These are phyloP conservation scores for Prenolepis imparis DNA, from an alignment of 2,888 invertebrate genomes.

Conservation along the genomic window DNA sequence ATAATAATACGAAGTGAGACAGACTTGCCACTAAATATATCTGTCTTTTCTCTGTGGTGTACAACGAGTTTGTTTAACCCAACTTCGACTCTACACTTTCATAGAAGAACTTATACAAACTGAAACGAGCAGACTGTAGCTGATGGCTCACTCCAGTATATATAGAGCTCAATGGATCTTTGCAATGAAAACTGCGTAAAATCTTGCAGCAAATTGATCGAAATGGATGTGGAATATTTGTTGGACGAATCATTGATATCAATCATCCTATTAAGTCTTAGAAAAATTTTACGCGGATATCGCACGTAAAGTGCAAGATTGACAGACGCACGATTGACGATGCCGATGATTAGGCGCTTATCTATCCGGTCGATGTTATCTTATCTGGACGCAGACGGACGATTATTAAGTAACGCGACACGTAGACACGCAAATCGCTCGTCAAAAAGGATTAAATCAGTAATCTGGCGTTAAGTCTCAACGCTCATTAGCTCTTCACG, in stretches of 20 bases:
- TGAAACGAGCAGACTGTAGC: too few species aligned
- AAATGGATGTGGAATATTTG: constrained; percentile 2
- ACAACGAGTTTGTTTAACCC: too few species aligned
- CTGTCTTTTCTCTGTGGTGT: too few species aligned
- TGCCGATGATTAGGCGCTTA: constrained; percentile 3
- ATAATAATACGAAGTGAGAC: too few species aligned
- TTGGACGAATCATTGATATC: not conserved
- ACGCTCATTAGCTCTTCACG: constrained; percentile 71
- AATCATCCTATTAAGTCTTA: constrained; percentile 2
- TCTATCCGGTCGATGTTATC: constrained; percentile 12
- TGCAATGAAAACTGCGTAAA: not conserved
- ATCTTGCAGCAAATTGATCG: not conserved
- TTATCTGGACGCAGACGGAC: constrained; percentile 47
- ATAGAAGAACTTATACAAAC: too few species aligned
- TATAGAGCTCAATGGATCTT: too few species aligned
- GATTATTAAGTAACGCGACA: constrained; percentile 57
- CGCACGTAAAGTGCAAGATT: constrained; percentile 10
- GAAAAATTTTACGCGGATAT: not conserved
- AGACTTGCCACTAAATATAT: too few species aligned
- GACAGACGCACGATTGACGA: not conserved
- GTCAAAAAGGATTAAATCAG: constrained; percentile 73
- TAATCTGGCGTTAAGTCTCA: constrained; percentile 76
- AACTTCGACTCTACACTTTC: too few species aligned
- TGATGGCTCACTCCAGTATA: too few species aligned
- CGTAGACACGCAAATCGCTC: constrained; percentile 75